A percentile compares a stretch with the other conserved stretches of the same genome.
Evolutionary conservation across 2,113 vertebrate genomes (phyloP).

Genomic region (Sula dactylatra): DNA sequence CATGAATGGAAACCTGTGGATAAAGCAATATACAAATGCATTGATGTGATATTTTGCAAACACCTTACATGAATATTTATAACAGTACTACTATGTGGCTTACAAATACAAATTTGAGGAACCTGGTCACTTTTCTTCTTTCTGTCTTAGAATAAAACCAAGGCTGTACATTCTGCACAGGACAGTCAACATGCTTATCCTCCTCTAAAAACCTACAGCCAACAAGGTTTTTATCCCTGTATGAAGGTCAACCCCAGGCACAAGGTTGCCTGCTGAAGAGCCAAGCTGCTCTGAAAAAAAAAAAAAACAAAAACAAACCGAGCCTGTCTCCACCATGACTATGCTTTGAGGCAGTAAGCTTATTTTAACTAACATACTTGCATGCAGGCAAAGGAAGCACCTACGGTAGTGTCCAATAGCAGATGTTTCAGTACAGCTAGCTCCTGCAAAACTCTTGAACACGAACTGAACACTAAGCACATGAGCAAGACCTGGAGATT

Average conservation of each 20-base stretch:
- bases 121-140: background rate
- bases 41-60: constrained; percentile 1
- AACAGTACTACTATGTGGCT: background rate
- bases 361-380: background rate
- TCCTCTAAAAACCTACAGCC: background rate
- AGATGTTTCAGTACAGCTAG: background rate
- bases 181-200: background rate
- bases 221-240: background rate
- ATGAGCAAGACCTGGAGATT: background rate
- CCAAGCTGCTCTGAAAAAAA: background rate
- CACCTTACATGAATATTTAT: background rate
- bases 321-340: background rate
- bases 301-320: background rate
- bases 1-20: constrained; percentile 39
- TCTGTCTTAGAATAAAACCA: background rate
- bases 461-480: background rate
- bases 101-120: background rate
- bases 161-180: background rate
- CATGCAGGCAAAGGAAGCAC: background rate
- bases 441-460: background rate
- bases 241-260: background rate
- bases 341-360: background rate
- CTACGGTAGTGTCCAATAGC: rapidly evolving
- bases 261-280: background rate
- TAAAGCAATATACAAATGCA: constrained; percentile 53